Percentiles rank a stretch among this genome's conserved stretches.
Evolutionary conservation across 92 coral and sea anemone genomes (phyloP).

Genomic region (Porites evermanni): DNA sequence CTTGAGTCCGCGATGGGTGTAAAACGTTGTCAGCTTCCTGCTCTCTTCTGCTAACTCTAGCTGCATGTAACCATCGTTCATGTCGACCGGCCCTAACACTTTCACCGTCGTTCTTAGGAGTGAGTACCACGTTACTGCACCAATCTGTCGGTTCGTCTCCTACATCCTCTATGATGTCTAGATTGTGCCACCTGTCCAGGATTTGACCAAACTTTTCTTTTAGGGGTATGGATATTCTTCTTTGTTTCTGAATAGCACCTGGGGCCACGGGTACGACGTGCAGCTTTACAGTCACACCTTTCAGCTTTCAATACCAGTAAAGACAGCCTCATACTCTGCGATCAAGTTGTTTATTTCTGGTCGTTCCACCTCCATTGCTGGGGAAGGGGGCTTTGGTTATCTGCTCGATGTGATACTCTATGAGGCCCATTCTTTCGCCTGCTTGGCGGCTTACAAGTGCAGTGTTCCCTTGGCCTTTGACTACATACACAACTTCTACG

Average conservation of each 20-base stretch:
- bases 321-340: slow-evolving; percentile 43
- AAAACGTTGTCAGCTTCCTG: too few relatives aligned
- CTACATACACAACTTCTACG: slow-evolving; percentile 19
- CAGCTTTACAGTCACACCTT: slow-evolving; percentile 43
- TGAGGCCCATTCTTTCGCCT: slow-evolving; percentile 41
- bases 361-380: slow-evolving; percentile 19
- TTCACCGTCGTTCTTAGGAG: slow-evolving; percentile 43
- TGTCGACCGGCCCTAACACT: slow-evolving; percentile 49
- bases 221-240: slow-evolving; percentile 39
- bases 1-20: too few relatives aligned
- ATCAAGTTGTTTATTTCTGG: slow-evolving; percentile 29
- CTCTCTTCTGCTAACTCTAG: background rate
- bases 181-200: slow-evolving; percentile 41
- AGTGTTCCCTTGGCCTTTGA: slow-evolving; percentile 30
- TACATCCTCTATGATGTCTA: background rate
- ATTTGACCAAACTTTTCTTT: slow-evolving; percentile 50
- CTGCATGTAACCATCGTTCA: slow-evolving; percentile 60
- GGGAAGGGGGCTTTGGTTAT: slow-evolving; percentile 3
- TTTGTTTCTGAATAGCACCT: slow-evolving; percentile 49
- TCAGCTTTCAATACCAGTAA: slow-evolving; percentile 45
- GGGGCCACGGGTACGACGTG: slow-evolving; percentile 32
- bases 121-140: too few relatives aligned
- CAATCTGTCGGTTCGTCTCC: too few relatives aligned
- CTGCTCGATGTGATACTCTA: slow-evolving; percentile 43
- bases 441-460: slow-evolving; percentile 34